These are phyloP conservation scores for Campoplex nolae DNA, from an alignment of 2,888 invertebrate genomes.

Conservation along the genomic window DNA sequence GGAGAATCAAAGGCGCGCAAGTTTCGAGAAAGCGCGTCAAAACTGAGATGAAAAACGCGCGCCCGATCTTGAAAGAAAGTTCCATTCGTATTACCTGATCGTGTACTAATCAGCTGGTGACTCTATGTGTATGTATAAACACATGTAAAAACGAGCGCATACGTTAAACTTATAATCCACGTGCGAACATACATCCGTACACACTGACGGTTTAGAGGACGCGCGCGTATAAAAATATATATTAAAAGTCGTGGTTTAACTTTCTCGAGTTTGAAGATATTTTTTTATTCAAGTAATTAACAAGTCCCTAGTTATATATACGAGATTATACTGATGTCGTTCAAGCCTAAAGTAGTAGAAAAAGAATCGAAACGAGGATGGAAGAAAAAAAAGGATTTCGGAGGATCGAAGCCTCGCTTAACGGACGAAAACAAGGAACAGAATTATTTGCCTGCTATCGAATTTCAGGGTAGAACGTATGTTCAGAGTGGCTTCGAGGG, in stretches of 20 bases:
- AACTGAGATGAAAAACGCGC: constrained; percentile 31
- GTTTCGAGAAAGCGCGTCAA: constrained; percentile 41
- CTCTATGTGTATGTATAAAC: neutral
- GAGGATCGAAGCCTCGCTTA: neutral
- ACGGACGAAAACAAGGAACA: constrained; percentile 11
- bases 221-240: neutral
- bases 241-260: neutral
- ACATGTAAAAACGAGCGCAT: neutral
- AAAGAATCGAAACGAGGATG: constrained; percentile 1
- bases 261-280: constrained; percentile 6
- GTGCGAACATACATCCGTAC: neutral
- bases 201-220: neutral
- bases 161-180: neutral
- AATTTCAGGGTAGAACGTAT: constrained; percentile 78
- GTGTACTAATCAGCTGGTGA: constrained; percentile 25
- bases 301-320: neutral
- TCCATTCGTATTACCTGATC: constrained; percentile 20
- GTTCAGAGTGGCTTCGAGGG: constrained; percentile 77
- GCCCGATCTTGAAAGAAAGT: constrained; percentile 42
- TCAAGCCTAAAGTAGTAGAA: neutral
- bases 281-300: neutral
- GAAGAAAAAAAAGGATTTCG: constrained; percentile 27
- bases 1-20: constrained; percentile 22
- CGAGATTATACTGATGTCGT: neutral
- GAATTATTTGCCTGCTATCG: constrained; percentile 39